Evolutionary conservation across 1,140 invertebrate species (phyloP), one percentile per base, ranked within the genome.

Genomic region (Sinella curviseta): DNA sequence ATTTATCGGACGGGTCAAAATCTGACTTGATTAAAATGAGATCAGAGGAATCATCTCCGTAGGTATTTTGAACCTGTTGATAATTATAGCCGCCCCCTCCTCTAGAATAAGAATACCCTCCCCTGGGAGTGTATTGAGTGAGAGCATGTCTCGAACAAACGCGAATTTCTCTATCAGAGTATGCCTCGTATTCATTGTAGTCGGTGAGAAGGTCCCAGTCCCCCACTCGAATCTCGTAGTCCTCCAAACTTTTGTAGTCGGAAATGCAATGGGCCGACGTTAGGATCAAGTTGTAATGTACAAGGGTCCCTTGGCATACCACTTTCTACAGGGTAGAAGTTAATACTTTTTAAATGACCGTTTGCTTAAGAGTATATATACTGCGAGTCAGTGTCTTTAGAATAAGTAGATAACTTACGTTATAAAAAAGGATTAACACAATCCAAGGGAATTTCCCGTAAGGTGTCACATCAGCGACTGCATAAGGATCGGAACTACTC

Each of bases 181-280:
- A 83, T 16, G 80, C 54, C 39, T 83, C 82, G 54, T 83, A 83
- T 73, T 83, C 82, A 34, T 83, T 83, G 24, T 70, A 70, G 76
- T 83, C 74, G 28, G 48, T 81, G 12, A 78, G 67, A 16, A 83
- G 17, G 26, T 83, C 82, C 82, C 82, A 83, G 28, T 83, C 82
- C 0, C 78, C 80, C 12, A 76, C 34, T 30, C 82, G 77, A 20
- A 83, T 76, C 0, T 76, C 67, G 20, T 77, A 76, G n/a, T 80
- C 76, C 17, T 79, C 76, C 67, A 80, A 65, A 17, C 60, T 55
- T 36, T 12, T 36, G 70, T 74, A 74, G 14, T 60, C 57, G 12
- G 57, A 26, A 1, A 83, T 39, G 36, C 82, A 83, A n/a, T 80
- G 77, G 33, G 75, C 30, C 16, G 77, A 16, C 0, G 82, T 83